Evolutionary conservation across 1,140 invertebrate genomes (phyloP), one percentile per base, ranked within the genome.

Genomic region (Copidosoma floridanum): DNA sequence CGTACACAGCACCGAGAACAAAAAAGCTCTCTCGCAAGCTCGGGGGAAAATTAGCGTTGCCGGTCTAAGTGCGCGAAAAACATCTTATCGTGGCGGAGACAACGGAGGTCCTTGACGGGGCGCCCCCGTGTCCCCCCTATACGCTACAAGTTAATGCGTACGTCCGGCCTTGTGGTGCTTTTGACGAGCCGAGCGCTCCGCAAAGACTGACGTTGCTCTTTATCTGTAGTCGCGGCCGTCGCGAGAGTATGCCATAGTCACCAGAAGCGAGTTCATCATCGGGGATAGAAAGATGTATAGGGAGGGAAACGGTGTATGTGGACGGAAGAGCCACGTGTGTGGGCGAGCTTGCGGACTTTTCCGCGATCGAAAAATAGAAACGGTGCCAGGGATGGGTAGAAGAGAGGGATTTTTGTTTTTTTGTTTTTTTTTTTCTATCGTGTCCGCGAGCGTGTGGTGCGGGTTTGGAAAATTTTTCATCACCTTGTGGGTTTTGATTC

Each of bases 341-440:
- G 44, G 5, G 16, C 23, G 23, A 4, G 23, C 18, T 7, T 4
- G 3, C 5, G 2, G 44, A 5, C 10, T 18, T 50, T 51, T 58
- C 35, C 57, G 23, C 46, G 24, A 21, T 57, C 46, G 56, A 57
- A 57, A 57, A 57, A 57, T 57, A 57, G 56, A 57, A 57, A 57
- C 46, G 46, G 38, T 41, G 56, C 24, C 46, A 29, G 35, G n/a
- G 29, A 51, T 51, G 26, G 14, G 20, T 48, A 16, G n/a, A n/a
- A n/a, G n/a, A n/a, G n/a, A n/a, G n/a, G n/a, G n/a, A n/a, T n/a
- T n/a, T n/a, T n/a, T n/a, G n/a, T n/a, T n/a, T n/a, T n/a, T n/a
- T n/a, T n/a, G n/a, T n/a, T n/a, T n/a, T n/a, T n/a, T n/a, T n/a
- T n/a, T n/a, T n/a, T n/a, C n/a, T n/a, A n/a, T n/a, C n/a, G n/a